These are phyloP conservation scores for Malurus splendens DNA, from an alignment of 2,797 vertebrate genomes.

Conservation along the genomic window DNA sequence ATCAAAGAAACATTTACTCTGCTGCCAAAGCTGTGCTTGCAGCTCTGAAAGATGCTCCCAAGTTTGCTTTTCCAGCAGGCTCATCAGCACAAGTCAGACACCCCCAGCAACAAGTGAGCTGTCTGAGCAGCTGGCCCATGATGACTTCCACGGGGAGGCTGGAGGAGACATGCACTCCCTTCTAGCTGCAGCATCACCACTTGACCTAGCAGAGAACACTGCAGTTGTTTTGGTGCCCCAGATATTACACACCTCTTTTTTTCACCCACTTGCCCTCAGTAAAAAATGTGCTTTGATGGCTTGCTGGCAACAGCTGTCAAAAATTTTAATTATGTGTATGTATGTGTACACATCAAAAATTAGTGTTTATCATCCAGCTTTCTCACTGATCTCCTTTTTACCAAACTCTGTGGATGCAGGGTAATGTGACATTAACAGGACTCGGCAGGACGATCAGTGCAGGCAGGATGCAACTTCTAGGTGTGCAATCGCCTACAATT, in stretches of 20 bases:
- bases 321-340: background rate
- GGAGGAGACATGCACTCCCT: background rate
- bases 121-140: accelerated
- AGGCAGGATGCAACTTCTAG: background rate
- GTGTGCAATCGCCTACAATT: background rate
- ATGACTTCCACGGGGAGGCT: background rate
- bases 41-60: background rate
- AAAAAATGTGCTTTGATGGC: background rate
- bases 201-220: background rate
- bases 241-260: background rate
- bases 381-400: background rate
- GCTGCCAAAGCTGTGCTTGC: background rate
- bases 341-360: background rate
- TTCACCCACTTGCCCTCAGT: background rate
- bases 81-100: background rate
- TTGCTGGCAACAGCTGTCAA: background rate
- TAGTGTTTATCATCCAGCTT: background rate
- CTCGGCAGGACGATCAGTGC: background rate
- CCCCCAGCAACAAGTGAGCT: background rate
- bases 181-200: background rate
- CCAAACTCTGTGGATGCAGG: background rate
- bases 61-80: background rate
- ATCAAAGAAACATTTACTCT: background rate
- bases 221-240: background rate
- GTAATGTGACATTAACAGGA: background rate